Evolutionary conservation across 2,797 vertebrate species (phyloP).

Genomic region (Poeciliopsis gracilis): DNA sequence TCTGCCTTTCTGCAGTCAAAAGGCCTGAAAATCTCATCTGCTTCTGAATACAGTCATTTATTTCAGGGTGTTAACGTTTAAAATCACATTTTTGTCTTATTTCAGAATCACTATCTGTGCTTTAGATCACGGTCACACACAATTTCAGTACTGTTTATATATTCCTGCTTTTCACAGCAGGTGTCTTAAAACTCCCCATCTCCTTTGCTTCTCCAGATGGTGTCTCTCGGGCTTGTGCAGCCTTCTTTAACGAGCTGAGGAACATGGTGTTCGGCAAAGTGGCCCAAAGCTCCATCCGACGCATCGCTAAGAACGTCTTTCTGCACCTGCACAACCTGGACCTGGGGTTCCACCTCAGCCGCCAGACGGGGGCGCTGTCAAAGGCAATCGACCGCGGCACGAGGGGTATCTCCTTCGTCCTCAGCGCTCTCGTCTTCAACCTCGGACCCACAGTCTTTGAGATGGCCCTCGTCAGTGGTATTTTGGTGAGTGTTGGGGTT

Average conservation of each 20-base stretch:
- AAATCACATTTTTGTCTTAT: slow-evolving; percentile 5
- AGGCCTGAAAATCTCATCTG: slow-evolving; percentile 29
- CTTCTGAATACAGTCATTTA: slow-evolving; percentile 17
- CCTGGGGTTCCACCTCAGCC: slow-evolving; percentile 94
- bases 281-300: slow-evolving; percentile 96
- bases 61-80: not conserved
- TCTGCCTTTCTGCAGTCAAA: slow-evolving; percentile 33
- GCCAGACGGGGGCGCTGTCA: slow-evolving; percentile 95
- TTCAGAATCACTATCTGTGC: slow-evolving; percentile 19
- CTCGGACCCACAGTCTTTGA: slow-evolving; percentile 95
- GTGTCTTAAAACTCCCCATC: slow-evolving; percentile 54
- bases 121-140: slow-evolving; percentile 34
- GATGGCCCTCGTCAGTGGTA: slow-evolving; percentile 90
- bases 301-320: slow-evolving; percentile 97
- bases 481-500: slow-evolving; percentile 84
- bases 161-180: slow-evolving; percentile 51
- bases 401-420: slow-evolving; percentile 91
- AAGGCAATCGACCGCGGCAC: slow-evolving; percentile 98
- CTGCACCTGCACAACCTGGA: slow-evolving; percentile 97
- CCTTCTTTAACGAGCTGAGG: slow-evolving; percentile 95
- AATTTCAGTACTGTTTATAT: slow-evolving; percentile 31
- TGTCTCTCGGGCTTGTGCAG: slow-evolving; percentile 87
- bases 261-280: slow-evolving; percentile 97
- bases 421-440: slow-evolving; percentile 96
- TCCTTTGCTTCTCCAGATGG: slow-evolving; percentile 84